These are phyloP conservation scores for Poeciliopsis presidionis DNA, from an alignment of 2,797 vertebrate genomes.

Conservation along the genomic window DNA sequence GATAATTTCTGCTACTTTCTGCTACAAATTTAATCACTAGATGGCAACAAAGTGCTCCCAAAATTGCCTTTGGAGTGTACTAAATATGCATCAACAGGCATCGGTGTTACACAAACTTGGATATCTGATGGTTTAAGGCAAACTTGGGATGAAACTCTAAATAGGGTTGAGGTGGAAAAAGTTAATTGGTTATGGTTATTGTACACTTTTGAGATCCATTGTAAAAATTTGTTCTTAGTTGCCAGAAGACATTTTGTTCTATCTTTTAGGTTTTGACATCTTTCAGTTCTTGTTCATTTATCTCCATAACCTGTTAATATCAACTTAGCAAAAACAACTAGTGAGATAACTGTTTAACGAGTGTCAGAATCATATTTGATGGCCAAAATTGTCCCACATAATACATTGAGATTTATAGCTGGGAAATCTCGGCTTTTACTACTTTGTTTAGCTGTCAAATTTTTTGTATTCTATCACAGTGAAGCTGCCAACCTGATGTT, in stretches of 20 bases:
- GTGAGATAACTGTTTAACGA: background rate
- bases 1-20: background rate
- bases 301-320: background rate
- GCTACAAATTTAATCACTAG: background rate
- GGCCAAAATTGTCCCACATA: background rate
- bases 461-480: conserved; percentile 16
- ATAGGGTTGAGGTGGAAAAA: background rate
- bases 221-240: background rate
- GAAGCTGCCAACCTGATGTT: conserved; percentile 20
- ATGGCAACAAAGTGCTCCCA: background rate
- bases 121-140: background rate
- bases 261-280: background rate
- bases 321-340: background rate
- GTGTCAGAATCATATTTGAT: background rate
- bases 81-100: background rate
- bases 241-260: background rate
- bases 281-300: background rate
- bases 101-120: background rate
- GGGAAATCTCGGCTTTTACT: conserved; percentile 2
- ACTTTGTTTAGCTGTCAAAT: conserved; percentile 27
- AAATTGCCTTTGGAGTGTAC: background rate
- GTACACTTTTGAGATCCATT: background rate
- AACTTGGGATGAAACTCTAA: background rate
- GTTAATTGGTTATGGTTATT: background rate
- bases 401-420: background rate